Conservation (phyloP, 1,140 invertebrate species). For the Asbolus verrucosus region DNA sequence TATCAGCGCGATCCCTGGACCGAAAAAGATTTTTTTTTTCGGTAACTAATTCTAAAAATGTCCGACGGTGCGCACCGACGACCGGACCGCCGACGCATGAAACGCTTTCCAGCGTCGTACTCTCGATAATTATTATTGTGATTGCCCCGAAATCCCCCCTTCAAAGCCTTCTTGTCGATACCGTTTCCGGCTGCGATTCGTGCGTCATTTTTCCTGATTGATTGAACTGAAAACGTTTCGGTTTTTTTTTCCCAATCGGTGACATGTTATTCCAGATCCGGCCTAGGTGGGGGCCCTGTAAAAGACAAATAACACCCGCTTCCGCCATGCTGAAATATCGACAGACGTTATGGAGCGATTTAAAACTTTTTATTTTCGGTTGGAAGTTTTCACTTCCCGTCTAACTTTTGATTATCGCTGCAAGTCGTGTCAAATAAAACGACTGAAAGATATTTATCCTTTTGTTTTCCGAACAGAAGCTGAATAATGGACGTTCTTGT, state of each 20-base stretch:
- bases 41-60: slow-evolving; percentile 1
- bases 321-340: slow-evolving; percentile 24
- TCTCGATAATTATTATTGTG: background rate
- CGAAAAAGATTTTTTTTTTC: too few species aligned
- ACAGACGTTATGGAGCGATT: slow-evolving; percentile 42
- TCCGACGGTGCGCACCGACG: slow-evolving; percentile 11
- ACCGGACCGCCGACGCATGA: background rate
- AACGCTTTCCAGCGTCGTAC: too few species aligned
- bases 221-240: slow-evolving; percentile 5
- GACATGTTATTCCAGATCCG: too few species aligned
- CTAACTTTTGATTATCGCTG: slow-evolving; percentile 42
- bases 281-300: too few species aligned
- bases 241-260: too few species aligned
- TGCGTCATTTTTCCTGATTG: slow-evolving; percentile 5
- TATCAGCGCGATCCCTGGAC: too few species aligned
- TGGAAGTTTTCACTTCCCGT: slow-evolving; percentile 10
- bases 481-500: too few species aligned
- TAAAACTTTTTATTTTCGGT: slow-evolving; percentile 38
- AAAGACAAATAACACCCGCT: background rate
- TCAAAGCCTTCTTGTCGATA: slow-evolving; percentile 20
- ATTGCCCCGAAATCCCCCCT: background rate
- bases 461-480: slow-evolving; percentile 9
- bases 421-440: slow-evolving; percentile 16
- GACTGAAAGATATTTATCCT: slow-evolving; percentile 15
- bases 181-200: slow-evolving; percentile 8